Conservation (phyloP, 2,113 vertebrate genomes). For the Dromaius novaehollandiae region DNA sequence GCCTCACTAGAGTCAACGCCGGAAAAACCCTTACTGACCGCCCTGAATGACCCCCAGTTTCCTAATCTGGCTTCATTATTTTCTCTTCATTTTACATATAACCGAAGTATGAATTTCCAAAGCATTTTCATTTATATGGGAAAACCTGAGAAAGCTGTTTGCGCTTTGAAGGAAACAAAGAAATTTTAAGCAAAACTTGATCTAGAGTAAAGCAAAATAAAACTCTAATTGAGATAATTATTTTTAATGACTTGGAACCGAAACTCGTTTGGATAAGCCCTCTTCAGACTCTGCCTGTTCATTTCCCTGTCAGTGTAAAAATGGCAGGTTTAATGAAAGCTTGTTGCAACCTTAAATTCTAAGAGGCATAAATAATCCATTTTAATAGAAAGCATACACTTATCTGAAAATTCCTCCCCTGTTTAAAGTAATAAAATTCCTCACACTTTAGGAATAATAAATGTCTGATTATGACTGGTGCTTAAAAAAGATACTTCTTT, state of each 20-base stretch:
- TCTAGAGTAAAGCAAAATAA: background rate
- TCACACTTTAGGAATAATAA: background rate
- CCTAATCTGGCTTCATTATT: background rate
- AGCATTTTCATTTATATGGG: background rate
- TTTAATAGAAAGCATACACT: background rate
- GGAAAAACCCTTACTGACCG: background rate
- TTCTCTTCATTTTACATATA: background rate
- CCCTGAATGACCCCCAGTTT: background rate
- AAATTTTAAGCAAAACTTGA: background rate
- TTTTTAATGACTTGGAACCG: background rate
- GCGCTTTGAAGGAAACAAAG: background rate
- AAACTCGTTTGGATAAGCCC: background rate
- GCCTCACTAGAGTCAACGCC: background rate
- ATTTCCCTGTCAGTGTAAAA: background rate
- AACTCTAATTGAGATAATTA: slow-evolving; percentile 2
- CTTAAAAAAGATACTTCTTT: background rate
- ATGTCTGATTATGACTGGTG: background rate
- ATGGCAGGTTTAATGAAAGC: background rate
- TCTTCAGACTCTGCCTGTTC: background rate
- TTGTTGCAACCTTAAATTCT: background rate
- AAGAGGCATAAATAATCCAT: background rate
- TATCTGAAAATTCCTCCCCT: background rate
- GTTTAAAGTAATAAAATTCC: no score
- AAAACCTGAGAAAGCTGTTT: slow-evolving; percentile 20
- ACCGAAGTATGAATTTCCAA: background rate